Evolutionary conservation across 2,113 vertebrate species (phyloP).

Genomic region (Albula glossodonta): DNA sequence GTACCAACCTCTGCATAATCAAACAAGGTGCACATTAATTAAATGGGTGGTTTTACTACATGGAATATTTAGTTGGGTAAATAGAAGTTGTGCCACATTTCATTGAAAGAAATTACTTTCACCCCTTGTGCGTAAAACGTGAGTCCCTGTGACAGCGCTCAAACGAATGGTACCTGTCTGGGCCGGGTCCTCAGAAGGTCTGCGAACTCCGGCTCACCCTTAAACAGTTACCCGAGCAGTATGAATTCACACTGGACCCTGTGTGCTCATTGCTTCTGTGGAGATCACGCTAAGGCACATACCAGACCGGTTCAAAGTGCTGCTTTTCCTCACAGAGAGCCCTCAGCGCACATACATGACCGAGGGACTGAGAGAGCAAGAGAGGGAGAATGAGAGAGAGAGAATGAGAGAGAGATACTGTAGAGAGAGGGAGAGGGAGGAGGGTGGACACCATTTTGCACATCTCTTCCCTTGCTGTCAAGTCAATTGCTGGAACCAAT

Average conservation of each 20-base stretch:
- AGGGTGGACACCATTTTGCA: background rate
- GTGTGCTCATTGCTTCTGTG: background rate
- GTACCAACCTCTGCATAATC: background rate
- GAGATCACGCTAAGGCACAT: background rate
- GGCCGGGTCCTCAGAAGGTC: background rate
- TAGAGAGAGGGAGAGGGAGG: background rate
- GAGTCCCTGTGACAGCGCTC: background rate
- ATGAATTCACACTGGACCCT: background rate
- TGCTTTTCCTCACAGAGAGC: background rate
- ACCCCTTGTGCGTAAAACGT: background rate
- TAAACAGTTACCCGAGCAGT: background rate
- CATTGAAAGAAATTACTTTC: background rate
- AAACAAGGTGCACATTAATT: background rate
- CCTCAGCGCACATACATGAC: background rate
- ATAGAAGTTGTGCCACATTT: background rate
- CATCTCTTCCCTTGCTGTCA: background rate
- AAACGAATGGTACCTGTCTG: background rate
- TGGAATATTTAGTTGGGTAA: background rate
- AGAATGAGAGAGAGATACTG: background rate
- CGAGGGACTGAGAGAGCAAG: background rate
- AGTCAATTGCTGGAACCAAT: conserved; percentile 6
- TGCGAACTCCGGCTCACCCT: background rate
- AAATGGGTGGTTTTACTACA: background rate
- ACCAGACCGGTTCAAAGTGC: background rate
- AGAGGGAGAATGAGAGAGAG: conserved; percentile 19